Evolutionary conservation across 2,797 vertebrate genomes (phyloP).

Genomic region (Prunella strophiata): DNA sequence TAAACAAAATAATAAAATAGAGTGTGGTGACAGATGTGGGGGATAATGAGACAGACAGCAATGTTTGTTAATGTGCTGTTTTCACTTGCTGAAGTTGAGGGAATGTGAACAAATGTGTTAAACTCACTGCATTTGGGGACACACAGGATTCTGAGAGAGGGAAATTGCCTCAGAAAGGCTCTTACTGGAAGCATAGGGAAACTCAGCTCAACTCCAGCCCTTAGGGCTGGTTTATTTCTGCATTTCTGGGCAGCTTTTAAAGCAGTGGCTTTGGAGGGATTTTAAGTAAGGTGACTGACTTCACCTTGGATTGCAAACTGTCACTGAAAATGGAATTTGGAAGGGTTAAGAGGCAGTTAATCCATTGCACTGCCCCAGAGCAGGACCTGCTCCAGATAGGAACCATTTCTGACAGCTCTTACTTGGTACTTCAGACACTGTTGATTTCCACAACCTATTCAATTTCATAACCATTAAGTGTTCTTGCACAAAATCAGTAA

Average conservation of each 20-base stretch:
- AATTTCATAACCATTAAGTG: background rate
- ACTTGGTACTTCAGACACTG: background rate
- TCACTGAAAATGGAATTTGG: background rate
- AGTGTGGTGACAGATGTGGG: background rate
- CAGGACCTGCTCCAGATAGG: background rate
- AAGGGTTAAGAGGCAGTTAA: background rate
- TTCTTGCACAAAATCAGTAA: background rate
- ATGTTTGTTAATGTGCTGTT: slow-evolving; percentile 8
- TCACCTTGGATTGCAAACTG: background rate
- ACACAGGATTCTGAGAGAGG: background rate
- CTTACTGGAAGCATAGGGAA: background rate
- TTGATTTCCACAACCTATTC: background rate
- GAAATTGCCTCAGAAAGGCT: background rate
- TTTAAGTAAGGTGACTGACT: background rate
- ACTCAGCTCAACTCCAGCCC: background rate
- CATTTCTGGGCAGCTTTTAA: background rate
- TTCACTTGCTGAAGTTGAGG: background rate
- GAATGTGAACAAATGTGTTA: background rate
- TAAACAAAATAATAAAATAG: slow-evolving; percentile 53
- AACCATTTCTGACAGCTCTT: background rate
- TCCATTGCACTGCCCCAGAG: background rate
- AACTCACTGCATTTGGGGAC: rapidly evolving
- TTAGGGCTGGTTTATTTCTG: background rate
- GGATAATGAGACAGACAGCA: background rate
- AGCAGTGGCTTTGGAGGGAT: background rate